A percentile compares a stretch with the other conserved stretches of the same genome.
These are phyloP conservation scores for Thymallus thymallus DNA, from an alignment of 2,113 vertebrate genomes.

Conservation along the genomic window DNA sequence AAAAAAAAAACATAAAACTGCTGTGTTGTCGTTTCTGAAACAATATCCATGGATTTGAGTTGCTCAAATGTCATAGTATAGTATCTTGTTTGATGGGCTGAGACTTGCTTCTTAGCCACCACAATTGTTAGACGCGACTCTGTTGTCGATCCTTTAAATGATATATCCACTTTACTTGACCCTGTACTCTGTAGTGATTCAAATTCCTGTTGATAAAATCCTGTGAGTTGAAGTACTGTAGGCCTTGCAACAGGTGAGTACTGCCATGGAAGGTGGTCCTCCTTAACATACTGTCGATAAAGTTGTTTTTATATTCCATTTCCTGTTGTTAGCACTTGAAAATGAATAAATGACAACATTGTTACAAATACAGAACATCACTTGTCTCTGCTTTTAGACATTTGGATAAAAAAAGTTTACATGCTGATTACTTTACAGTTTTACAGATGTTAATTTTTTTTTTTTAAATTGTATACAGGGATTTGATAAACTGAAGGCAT, in stretches of 20 bases:
- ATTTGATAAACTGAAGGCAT: conserved; percentile 33
- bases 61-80: neutral
- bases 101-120: neutral
- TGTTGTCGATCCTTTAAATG: neutral
- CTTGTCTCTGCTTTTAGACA: conserved; percentile 55
- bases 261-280: conserved; percentile 27
- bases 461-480: conserved; percentile 49
- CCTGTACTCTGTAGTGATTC: neutral
- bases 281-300: conserved; percentile 28
- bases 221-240: neutral
- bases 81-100: conserved; percentile 22
- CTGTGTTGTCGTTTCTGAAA: conserved; percentile 40
- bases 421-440: conserved; percentile 69
- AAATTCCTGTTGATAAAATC: neutral
- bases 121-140: neutral
- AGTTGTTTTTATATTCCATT: conserved; percentile 49
- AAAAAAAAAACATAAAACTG: conserved; percentile 41
- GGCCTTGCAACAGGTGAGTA: conserved; percentile 12
- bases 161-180: neutral
- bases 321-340: conserved; percentile 60
- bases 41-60: conserved; percentile 22
- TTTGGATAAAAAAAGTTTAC: conserved; percentile 47
- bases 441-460: conserved; percentile 45
- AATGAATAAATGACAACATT: conserved; percentile 62
- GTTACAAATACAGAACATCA: conserved; percentile 65